Conservation (phyloP, 2,797 vertebrate species). For the Chrysocyon brachyurus region DNA sequence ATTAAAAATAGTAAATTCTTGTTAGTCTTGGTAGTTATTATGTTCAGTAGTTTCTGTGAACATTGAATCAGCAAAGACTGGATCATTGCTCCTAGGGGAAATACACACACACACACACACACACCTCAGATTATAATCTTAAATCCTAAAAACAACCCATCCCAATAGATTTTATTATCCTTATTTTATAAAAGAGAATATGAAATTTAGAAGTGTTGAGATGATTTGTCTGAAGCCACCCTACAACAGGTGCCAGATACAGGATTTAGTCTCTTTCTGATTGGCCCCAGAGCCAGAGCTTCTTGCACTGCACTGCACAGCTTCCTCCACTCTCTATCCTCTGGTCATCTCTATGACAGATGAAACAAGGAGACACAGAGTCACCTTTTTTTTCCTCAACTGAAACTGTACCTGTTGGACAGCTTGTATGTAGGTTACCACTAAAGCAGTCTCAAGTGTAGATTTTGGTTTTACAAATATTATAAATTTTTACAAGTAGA, state of each 20-base stretch:
- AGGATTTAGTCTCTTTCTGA: not conserved
- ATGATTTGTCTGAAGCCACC: not conserved
- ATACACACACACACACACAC: not conserved
- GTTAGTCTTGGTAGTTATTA: conserved; percentile 5
- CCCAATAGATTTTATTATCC: conserved; percentile 1
- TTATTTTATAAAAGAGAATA: conserved; percentile 28
- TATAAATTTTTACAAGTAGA: not conserved
- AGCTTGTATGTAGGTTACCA: not conserved
- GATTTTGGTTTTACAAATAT: conserved; percentile 4
- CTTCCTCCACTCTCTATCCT: not conserved
- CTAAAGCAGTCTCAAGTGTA: not conserved
- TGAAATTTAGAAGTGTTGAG: not conserved
- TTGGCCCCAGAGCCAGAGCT: not conserved
- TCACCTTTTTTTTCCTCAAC: not conserved
- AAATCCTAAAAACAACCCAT: conserved; percentile 11
- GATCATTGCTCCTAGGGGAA: not conserved
- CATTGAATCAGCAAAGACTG: not conserved
- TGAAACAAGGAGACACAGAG: not conserved
- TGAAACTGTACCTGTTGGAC: not conserved
- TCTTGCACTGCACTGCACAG: not conserved
- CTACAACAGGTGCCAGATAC: not conserved
- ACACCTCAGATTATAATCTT: not conserved
- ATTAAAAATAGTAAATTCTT: not conserved
- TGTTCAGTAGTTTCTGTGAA: not conserved
- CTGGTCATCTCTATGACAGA: not conserved